These are phyloP conservation scores for Oryzias sinensis DNA, from an alignment of 2,797 vertebrate genomes.

Conservation along the genomic window DNA sequence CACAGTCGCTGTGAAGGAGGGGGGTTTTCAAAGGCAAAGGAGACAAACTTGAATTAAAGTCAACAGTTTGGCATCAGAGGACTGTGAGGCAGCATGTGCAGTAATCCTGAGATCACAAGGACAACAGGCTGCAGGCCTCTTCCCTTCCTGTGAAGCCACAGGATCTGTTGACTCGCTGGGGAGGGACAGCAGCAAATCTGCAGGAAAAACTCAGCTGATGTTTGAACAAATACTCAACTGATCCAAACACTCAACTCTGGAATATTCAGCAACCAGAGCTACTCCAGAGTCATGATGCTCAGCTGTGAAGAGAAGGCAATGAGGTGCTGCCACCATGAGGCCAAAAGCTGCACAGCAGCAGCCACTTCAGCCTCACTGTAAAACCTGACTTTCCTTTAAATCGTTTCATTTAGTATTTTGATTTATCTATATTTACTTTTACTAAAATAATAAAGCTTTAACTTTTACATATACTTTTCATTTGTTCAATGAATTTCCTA, in stretches of 20 bases:
- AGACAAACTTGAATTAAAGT: slow-evolving; percentile 62
- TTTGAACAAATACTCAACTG: background rate
- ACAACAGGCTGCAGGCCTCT: slow-evolving; percentile 8
- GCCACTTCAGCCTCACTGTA: too few relatives aligned
- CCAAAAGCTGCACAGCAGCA: background rate
- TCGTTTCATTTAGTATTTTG: too few relatives aligned
- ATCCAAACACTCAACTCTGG: background rate
- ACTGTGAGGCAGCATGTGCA: slow-evolving; percentile 32
- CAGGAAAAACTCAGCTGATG: slow-evolving; percentile 6
- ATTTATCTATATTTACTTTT: too few relatives aligned
- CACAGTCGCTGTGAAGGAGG: background rate
- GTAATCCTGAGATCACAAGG: slow-evolving; percentile 41
- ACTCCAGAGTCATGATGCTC: background rate
- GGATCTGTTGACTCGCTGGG: slow-evolving; percentile 54
- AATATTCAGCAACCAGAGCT: background rate
- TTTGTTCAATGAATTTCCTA: background rate
- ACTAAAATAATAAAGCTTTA: background rate
- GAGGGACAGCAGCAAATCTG: slow-evolving; percentile 46
- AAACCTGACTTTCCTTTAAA: too few relatives aligned
- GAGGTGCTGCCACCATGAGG: slow-evolving; percentile 42
- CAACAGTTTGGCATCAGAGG: slow-evolving; percentile 38
- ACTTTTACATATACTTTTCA: background rate
- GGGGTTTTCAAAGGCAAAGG: slow-evolving; percentile 41
- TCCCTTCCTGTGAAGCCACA: slow-evolving; percentile 45
- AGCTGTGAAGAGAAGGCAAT: background rate